phyloP scores from a whole-genome alignment of 1,140 invertebrate species.

The Penaeus chinensis region DNA sequence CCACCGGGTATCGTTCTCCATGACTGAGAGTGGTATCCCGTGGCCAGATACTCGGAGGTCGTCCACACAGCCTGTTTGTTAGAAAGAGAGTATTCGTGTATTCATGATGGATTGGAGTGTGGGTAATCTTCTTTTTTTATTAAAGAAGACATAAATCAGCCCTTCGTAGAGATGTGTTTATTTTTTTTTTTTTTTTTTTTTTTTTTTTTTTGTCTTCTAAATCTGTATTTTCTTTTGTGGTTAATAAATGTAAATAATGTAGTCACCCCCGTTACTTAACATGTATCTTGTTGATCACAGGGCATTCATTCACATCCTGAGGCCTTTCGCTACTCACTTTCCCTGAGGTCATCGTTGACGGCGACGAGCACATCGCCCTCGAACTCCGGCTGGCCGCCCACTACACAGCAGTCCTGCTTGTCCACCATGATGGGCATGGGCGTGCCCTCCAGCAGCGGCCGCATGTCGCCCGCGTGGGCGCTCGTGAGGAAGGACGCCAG shows the following conservation, averaged over 20 bases:
- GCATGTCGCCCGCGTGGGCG: not conserved
- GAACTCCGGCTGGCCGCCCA: conserved; percentile 93
- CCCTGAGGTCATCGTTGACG: conserved; percentile 92
- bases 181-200: too few relatives aligned
- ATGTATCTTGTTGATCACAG: not conserved
- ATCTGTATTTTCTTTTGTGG: too few relatives aligned
- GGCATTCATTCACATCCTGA: not conserved
- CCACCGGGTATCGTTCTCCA: conserved; percentile 95
- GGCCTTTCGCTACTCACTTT: conserved; percentile 73
- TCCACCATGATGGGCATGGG: conserved; percentile 78
- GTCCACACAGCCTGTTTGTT: conserved; percentile 78
- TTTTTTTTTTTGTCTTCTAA: too few relatives aligned
- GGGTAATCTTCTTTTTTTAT: not conserved
- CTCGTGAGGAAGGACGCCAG: not conserved
- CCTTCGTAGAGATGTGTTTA: too few relatives aligned
- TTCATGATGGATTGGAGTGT: conserved; percentile 12
- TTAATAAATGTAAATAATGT: too few relatives aligned
- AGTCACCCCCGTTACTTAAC: too few relatives aligned
- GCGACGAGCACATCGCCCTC: conserved; percentile 90
- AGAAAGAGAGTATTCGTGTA: not conserved
- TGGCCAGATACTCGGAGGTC: conserved; percentile 90
- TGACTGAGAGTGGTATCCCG: conserved; percentile 88
- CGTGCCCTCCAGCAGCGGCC: not conserved
- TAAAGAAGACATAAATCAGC: too few relatives aligned
- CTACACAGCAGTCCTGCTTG: conserved; percentile 93